phyloP scores from a whole-genome alignment of 2,888 invertebrate species.

The Tinea trinotella region DNA sequence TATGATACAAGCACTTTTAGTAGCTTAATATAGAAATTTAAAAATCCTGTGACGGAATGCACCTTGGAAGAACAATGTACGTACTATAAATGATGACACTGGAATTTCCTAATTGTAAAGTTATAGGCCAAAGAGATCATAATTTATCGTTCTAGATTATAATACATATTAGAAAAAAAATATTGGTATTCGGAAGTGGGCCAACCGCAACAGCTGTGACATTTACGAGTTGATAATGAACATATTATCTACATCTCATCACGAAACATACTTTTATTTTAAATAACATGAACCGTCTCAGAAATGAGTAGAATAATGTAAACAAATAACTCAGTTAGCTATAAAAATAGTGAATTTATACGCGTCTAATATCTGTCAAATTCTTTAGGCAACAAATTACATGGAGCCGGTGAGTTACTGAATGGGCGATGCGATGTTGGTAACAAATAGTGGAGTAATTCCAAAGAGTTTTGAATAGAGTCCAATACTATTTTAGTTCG shows the following conservation, averaged over 20 bases:
- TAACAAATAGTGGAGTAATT: slow-evolving; percentile 67
- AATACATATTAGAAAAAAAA: too few relatives aligned
- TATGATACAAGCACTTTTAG: too few relatives aligned
- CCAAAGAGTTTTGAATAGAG: slow-evolving; percentile 69
- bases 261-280: not conserved
- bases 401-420: slow-evolving; percentile 60
- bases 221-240: not conserved
- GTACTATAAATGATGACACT: too few relatives aligned
- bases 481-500: slow-evolving; percentile 65
- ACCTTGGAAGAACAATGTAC: too few relatives aligned
- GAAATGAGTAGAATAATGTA: slow-evolving; percentile 7
- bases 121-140: too few relatives aligned
- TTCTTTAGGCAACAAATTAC: slow-evolving; percentile 54
- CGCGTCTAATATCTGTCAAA: slow-evolving; percentile 55
- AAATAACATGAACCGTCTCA: not conserved
- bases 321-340: slow-evolving; percentile 19
- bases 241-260: not conserved
- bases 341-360: slow-evolving; percentile 39
- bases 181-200: too few relatives aligned
- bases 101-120: too few relatives aligned
- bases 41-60: too few relatives aligned
- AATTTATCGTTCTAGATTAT: too few relatives aligned
- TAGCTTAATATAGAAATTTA: too few relatives aligned
- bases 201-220: not conserved
- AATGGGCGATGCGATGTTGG: slow-evolving; percentile 51